Evolutionary conservation across 2,888 invertebrate genomes (phyloP).

Genomic region (Leptopterna dolabrata): DNA sequence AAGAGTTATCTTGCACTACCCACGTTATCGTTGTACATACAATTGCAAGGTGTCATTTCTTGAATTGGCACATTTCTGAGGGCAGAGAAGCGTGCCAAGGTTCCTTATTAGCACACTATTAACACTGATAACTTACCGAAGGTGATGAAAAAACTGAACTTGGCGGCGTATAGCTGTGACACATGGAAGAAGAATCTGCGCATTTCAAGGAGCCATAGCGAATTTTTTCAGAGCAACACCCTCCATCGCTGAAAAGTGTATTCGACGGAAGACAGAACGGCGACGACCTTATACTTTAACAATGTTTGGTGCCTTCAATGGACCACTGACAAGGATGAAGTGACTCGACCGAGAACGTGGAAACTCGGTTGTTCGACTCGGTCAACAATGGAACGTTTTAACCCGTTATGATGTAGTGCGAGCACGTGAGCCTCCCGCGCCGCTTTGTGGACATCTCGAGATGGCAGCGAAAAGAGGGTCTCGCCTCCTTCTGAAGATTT

Average conservation of each 20-base stretch:
- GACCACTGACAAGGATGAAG: neutral
- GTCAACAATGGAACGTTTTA: constrained; percentile 1
- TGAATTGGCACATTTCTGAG: too few species aligned
- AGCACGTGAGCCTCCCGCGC: neutral
- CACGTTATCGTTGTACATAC: too few species aligned
- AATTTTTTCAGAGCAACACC: too few species aligned
- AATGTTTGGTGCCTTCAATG: neutral
- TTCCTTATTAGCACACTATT: too few species aligned
- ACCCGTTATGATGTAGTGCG: neutral
- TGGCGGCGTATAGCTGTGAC: too few species aligned
- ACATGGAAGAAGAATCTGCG: too few species aligned
- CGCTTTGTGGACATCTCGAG: neutral
- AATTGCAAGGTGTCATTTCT: too few species aligned
- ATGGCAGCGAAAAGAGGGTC: neutral
- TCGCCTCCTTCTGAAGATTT: neutral
- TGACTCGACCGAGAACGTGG: neutral
- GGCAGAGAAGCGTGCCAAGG: too few species aligned
- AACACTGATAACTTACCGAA: too few species aligned
- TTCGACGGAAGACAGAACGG: neutral
- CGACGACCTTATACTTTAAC: neutral
- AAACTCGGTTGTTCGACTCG: neutral
- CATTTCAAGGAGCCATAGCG: too few species aligned
- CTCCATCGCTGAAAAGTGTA: neutral
- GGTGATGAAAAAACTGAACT: too few species aligned
- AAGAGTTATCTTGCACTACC: too few species aligned